Evolutionary conservation across 2,797 vertebrate species (phyloP), one percentile per base, ranked within the genome.

Genomic region (Chloroceryle amazona): DNA sequence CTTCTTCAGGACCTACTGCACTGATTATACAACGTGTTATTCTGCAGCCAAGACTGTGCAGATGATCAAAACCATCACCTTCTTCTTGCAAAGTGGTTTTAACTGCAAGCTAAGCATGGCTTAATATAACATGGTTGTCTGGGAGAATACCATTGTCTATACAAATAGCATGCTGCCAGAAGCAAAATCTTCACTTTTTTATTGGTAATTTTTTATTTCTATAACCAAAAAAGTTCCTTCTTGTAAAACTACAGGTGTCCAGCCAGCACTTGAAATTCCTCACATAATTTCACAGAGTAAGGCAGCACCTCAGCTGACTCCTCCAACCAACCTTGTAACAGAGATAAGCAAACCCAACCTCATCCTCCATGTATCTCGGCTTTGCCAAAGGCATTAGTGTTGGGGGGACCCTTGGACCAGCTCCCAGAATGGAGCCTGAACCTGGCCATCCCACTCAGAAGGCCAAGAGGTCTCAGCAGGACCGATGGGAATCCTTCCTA

Each of bases 1-100:
- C 33, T 92, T 86, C 89, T 92, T 70, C 68, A 57, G 72, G 23
- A 94, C 70, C 92, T 86, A 81, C 9, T 74, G 54, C 66, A 91
- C 4, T 4, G 72, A 91, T 91, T 79, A 91, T 26, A 89, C 42
- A 76, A 62, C 20, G 92, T 23, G 35, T 42, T 75, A 79, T 46
- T 70, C 46, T 73, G 62, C 49, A 80, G 60, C 35, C 39, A 81
- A 60, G 86, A 52, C 60, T 4, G 4, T 2, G 20, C n/a, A 90
- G 73, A 84, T 33, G n/a, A 85, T 72, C 0, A 52, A 68, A 82
- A 62, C 2, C 0, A 52, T 55, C 25, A 51, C 25, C 25, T 15
- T 28, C 49, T 72, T 44, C 39, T 73, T 62, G 37, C 33, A 58
- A 44, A 76, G 31, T 28, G 33, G 14, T 46, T 85, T 35, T 37